Evolutionary conservation across 2,888 invertebrate species (phyloP).

Genomic region (Muscina levida): DNA sequence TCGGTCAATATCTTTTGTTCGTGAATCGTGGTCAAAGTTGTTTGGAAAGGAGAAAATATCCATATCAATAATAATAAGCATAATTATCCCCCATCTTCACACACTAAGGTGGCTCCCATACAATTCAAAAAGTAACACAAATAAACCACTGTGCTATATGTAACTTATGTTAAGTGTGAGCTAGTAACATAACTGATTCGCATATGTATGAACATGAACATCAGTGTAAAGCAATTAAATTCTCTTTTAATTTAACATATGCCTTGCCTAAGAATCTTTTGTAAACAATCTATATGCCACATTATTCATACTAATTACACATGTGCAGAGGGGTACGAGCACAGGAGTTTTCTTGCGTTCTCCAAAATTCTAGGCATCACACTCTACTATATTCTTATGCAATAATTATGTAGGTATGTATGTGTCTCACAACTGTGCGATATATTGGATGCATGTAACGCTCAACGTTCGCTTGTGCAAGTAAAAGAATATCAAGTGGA

Average conservation of each 20-base stretch:
- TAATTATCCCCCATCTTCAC: too few relatives aligned
- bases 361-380: too few relatives aligned
- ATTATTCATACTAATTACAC: conserved; percentile 64
- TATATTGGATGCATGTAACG: conserved; percentile 25
- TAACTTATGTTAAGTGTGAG: too few relatives aligned
- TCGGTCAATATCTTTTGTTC: too few relatives aligned
- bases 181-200: too few relatives aligned
- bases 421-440: conserved; percentile 3
- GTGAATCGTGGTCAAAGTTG: too few relatives aligned
- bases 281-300: conserved; percentile 61
- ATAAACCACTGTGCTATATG: too few relatives aligned
- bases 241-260: conserved; percentile 54
- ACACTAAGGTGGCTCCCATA: too few relatives aligned
- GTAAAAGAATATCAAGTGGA: conserved; percentile 45
- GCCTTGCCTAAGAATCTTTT: conserved; percentile 56
- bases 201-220: background rate
- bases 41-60: too few relatives aligned
- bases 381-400: background rate
- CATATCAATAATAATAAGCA: too few relatives aligned
- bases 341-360: background rate
- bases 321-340: conserved; percentile 20
- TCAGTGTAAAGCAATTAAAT: conserved; percentile 56
- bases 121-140: too few relatives aligned
- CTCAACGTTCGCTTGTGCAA: conserved; percentile 13
- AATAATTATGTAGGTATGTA: background rate